Evolutionary conservation across 2,888 invertebrate species (phyloP).

Genomic region (Pomacea canaliculata): DNA sequence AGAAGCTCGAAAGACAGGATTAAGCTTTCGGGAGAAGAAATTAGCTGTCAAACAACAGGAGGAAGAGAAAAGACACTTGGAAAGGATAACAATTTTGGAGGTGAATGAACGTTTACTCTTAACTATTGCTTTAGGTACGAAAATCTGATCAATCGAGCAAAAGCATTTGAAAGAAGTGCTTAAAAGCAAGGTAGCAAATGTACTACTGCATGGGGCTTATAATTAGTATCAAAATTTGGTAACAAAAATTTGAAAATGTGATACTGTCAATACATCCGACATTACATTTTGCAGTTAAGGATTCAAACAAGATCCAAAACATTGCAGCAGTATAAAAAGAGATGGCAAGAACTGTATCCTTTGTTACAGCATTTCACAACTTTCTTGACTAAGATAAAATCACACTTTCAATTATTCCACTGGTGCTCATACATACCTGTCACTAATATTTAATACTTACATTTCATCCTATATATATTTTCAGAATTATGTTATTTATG

Average conservation of each 20-base stretch:
- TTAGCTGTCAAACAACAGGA: slow-evolving; percentile 49
- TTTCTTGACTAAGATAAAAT: neutral
- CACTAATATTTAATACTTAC: neutral
- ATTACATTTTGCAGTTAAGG: slow-evolving; percentile 49
- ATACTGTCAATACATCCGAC: no score
- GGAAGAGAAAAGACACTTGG: slow-evolving; percentile 49
- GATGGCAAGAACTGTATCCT: slow-evolving; percentile 64
- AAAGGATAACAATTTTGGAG: slow-evolving; percentile 58
- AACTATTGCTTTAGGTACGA: no score
- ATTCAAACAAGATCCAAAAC: slow-evolving; percentile 56
- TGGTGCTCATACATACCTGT: no score
- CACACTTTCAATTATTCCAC: no score
- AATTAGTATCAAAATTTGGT: no score
- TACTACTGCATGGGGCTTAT: no score
- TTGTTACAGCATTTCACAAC: slow-evolving; percentile 18
- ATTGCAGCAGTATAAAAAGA: slow-evolving; percentile 56
- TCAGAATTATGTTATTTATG: neutral
- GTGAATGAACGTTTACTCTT: slow-evolving; percentile 32
- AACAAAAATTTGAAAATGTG: no score
- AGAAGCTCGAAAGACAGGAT: slow-evolving; percentile 40
- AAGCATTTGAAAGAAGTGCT: no score
- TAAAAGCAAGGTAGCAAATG: no score
- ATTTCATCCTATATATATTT: neutral
- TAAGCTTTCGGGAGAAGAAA: slow-evolving; percentile 49
- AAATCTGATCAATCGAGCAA: no score